phyloP scores from a whole-genome alignment of 2,888 invertebrate genomes.

The Synergus laeviventris region DNA sequence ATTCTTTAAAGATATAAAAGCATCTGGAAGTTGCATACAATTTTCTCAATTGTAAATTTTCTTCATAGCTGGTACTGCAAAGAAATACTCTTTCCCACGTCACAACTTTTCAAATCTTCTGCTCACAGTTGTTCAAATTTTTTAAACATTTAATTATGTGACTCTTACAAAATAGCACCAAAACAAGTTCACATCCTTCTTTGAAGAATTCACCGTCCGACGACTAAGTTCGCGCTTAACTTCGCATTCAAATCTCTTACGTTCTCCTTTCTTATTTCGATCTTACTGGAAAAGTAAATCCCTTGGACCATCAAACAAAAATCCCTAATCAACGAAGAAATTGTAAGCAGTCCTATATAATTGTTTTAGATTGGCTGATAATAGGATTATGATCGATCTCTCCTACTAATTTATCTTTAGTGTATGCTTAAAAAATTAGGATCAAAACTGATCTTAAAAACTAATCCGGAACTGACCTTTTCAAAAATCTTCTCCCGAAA shows the following conservation, averaged over 20 bases:
- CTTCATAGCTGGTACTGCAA: background rate
- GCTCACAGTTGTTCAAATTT: background rate
- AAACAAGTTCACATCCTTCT: background rate
- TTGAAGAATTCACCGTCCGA: slow-evolving; percentile 51
- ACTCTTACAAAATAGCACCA: too few relatives aligned
- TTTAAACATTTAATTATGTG: background rate
- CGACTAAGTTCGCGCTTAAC: slow-evolving; percentile 73
- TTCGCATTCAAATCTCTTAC: slow-evolving; percentile 75
- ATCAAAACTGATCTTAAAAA: background rate
- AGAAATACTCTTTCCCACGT: background rate
- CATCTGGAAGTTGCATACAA: background rate
- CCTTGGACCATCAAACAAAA: background rate
- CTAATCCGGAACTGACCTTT: background rate
- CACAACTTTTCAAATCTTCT: too few relatives aligned
- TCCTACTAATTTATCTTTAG: background rate
- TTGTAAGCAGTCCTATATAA: background rate
- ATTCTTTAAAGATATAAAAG: background rate
- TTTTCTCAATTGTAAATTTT: background rate
- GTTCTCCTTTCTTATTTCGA: slow-evolving; percentile 39
- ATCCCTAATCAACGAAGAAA: background rate
- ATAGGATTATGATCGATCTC: background rate
- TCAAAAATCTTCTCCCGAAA: background rate
- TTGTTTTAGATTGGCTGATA: background rate
- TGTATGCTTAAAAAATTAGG: background rate
- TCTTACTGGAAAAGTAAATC: slow-evolving; percentile 20